A percentile compares a stretch with the other conserved stretches of the same genome.
These are phyloP conservation scores for Monochamus saltuarius DNA, from an alignment of 1,140 invertebrate genomes.

Conservation along the genomic window DNA sequence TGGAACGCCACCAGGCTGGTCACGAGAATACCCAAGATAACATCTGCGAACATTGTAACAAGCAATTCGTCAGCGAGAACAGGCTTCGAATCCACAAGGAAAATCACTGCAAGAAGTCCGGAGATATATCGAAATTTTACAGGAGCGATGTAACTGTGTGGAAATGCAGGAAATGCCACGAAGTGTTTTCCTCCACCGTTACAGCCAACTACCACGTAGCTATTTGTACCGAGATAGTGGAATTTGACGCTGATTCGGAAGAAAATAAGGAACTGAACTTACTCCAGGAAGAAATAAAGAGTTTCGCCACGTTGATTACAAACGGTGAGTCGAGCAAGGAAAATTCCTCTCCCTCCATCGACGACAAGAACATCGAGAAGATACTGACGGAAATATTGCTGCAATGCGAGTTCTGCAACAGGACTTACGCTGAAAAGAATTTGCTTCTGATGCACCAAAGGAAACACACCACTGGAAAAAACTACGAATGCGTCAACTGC, in stretches of 20 bases:
- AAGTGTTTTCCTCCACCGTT: slow-evolving; percentile 44
- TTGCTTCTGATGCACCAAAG: slow-evolving; percentile 54
- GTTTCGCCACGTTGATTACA: not conserved
- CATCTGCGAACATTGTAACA: slow-evolving; percentile 48
- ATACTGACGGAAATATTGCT: slow-evolving; percentile 52
- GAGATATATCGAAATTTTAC: slow-evolving; percentile 50
- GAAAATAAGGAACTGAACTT: not conserved
- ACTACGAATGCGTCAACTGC: slow-evolving; percentile 60
- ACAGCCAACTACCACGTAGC: slow-evolving; percentile 36
- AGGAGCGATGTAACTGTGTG: slow-evolving; percentile 49
- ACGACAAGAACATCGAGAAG: slow-evolving; percentile 38
- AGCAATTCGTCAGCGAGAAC: slow-evolving; percentile 50
- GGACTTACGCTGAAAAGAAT: slow-evolving; percentile 55
- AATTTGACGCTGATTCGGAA: not conserved
- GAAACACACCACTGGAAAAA: slow-evolving; percentile 54
- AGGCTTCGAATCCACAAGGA: slow-evolving; percentile 49
- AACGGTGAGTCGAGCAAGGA: not conserved
- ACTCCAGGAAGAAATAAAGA: slow-evolving; percentile 1
- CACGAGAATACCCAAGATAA: slow-evolving; percentile 44
- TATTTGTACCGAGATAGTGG: slow-evolving; percentile 34
- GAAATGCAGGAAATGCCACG: slow-evolving; percentile 48
- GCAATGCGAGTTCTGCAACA: slow-evolving; percentile 63
- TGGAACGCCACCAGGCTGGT: slow-evolving; percentile 43
- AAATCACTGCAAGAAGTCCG: slow-evolving; percentile 51
- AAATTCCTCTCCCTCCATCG: not conserved